Evolutionary conservation across 2,113 vertebrate species (phyloP), one percentile per base, ranked within the genome.

Genomic region (Macquaria ambigua): DNA sequence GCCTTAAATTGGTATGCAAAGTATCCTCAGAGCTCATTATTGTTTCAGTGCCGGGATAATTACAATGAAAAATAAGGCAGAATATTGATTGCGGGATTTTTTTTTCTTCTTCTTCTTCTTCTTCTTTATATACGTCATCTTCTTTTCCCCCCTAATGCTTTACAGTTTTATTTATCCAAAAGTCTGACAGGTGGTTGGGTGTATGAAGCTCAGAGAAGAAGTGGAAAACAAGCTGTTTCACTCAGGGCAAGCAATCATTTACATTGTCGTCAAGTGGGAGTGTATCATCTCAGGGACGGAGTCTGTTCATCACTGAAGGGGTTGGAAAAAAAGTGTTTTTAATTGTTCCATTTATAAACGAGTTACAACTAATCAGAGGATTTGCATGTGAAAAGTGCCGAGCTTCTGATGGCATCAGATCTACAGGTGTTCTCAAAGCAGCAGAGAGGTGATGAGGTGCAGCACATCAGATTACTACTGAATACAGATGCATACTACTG

Each of bases 1-100:
- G 77, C 53, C 46, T 59, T 71, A 89, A 86, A 91, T 87, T 87
- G 79, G 74, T 89, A 91, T 94, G 90, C 90, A 91, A 89, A 92
- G 84, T 79, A 79, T 74, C 70, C 43, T 83, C 80, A 20, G 50
- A 41, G 87, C 89, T 90, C 81, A 62, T 87, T 86, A 89, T 87
- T 88, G 68, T 92, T 63, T 74, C 52, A 67, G 81, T 50, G 76
- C 59, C 4, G 21, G 52, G 82, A 88, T 87, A 86, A 90, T 92
- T 87, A 87, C 79, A 76, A 73, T 81, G 84, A 43, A 80, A 87
- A 63, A 77, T 84, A 73, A 85, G 52, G 81, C 78, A 28, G 86
- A 79, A 85, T 86, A 87, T 88, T 93, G 86, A 93, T 90, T 83
- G 68, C 16, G 23, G 2, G 4, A 34, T 34, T 3, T 12, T 69